Base-by-base conservation (phyloP, 2,888 invertebrate species). In the Campoletis raptor region DNA sequence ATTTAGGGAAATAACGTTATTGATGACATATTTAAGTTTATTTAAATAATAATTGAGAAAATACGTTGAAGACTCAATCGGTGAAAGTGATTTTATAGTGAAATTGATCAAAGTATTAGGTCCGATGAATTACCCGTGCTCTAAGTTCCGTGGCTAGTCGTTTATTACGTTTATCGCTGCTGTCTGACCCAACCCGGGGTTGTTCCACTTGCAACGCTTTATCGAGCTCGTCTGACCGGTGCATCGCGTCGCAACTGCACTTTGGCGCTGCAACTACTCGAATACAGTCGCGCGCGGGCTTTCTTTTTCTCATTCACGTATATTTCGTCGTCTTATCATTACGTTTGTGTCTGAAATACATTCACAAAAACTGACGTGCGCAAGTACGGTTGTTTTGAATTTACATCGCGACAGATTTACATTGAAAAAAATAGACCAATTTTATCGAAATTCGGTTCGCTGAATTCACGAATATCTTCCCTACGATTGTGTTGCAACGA, bases 201-300 rank as follows among this genome's bases (percentile, higher is more conserved):
- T 83, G 66, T 80, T 83, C 81, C 81, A 86, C 86, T 86, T 83
- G 81, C 40, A 21, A 73, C 80, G 80, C 37, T 69, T 21, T 52
- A 73, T 48, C 83, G 81, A 73, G 72, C 83, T 70, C 70, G 54
- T 80, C 66, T 61, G 79, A 83, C 37, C 81, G 57, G 54, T 81
- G 57, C 77, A 78, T 67, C 81, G 77, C 36, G 61, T 40, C 24
- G 45, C 36, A 40, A 73, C 36, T 81, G 74, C 81, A 80, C 70
- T 80, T 61, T 57, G 36, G 15, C 36, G 61, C 37, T 69, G 67
- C 54, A 37, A 78, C 48, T 78, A 37, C 37, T 54, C 40, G 18
- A 42, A 54, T 21, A 61, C 70, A 48, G 30, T 36, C 52, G 67
- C 18, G 21, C 67, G 36, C 21, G 52, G 67, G 30, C 30, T 74